Percentiles rank a stretch among this genome's conserved stretches.
These are phyloP conservation scores for Tolmerus cingulatus DNA, from an alignment of 2,888 invertebrate species.

Conservation along the genomic window DNA sequence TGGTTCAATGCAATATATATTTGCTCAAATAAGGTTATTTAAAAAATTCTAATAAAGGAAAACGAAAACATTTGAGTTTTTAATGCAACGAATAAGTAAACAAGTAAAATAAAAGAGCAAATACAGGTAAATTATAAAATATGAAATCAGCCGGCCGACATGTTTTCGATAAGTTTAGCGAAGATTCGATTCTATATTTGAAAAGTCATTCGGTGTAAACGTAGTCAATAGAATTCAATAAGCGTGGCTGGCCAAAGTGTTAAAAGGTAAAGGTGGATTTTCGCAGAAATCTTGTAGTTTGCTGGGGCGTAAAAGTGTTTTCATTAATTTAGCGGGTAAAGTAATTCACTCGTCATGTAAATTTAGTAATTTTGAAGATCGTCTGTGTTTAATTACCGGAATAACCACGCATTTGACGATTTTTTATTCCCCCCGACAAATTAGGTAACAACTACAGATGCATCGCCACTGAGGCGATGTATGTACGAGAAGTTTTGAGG, in stretches of 20 bases:
- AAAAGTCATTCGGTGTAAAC: slow-evolving; percentile 35
- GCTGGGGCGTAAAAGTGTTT: neutral
- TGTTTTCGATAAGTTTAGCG: slow-evolving; percentile 10
- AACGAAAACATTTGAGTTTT: neutral
- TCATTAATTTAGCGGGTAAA: neutral
- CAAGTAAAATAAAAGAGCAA: neutral
- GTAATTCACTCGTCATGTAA: neutral
- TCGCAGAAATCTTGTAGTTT: neutral
- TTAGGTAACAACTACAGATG: slow-evolving; percentile 12
- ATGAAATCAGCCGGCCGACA: neutral
- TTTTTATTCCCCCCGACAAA: slow-evolving; percentile 1
- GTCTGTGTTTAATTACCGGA: neutral
- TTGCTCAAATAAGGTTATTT: too few species aligned
- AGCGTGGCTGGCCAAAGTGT: slow-evolving; percentile 90
- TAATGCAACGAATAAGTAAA: neutral
- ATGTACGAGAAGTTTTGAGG: slow-evolving; percentile 10
- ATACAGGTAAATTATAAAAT: neutral
- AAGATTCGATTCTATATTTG: neutral
- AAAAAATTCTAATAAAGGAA: neutral
- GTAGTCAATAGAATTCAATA: slow-evolving; percentile 62
- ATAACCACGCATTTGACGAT: neutral
- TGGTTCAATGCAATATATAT: neutral
- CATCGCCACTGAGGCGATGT: slow-evolving; percentile 26
- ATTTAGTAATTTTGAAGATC: neutral
- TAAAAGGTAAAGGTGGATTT: slow-evolving; percentile 71